Evolutionary conservation across 2,797 vertebrate species (phyloP), one percentile per base, ranked within the genome.

Genomic region (Girardinus metallicus): DNA sequence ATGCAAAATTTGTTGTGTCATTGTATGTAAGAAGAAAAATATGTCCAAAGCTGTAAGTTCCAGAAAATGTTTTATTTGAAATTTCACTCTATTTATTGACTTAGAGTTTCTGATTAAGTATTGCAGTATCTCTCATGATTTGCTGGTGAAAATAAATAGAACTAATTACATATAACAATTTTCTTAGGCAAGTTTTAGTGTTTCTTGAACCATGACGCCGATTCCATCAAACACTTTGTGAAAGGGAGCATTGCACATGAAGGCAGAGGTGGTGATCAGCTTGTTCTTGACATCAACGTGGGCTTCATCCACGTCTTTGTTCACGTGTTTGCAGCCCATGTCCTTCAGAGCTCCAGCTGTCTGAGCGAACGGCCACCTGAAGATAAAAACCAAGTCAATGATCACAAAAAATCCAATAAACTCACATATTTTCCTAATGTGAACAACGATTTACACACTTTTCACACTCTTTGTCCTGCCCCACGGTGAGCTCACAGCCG

Each of bases 401-500:
- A n/a, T 68, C 23, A 66, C 23, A 55, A 12, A 66, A 15, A 64
- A 34, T 29, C 9, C 47, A 62, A n/a, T 21, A 15, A 9, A n/a
- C 39, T 0, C 3, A 36, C 3, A 41, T 4, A 64, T 0, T 71
- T 68, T 0, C 41, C 16, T 70, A 57, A n/a, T 6, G 12, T 23
- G 23, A 72, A 0, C 39, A 77, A 13, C 1, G 7, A 9, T 77
- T 71, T 23, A 86, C 89, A 41, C 70, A 95, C 97, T 90, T 92
- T 88, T 95, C 74, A 89, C 95, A 88, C 94, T 98, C 96, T 51
- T 96, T 95, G 91, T 99, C 98, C 0, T 98, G 96, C 80, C 98
- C 98, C 90, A 99, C 95, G 0, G 98, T 99, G 77, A 99, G 89
- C 94, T 99, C 98, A 1, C 97, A 96, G 15, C 96, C 97, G 0